Evolutionary conservation across 1,140 invertebrate genomes (phyloP).

Genomic region (Meloidogyne hapla): DNA sequence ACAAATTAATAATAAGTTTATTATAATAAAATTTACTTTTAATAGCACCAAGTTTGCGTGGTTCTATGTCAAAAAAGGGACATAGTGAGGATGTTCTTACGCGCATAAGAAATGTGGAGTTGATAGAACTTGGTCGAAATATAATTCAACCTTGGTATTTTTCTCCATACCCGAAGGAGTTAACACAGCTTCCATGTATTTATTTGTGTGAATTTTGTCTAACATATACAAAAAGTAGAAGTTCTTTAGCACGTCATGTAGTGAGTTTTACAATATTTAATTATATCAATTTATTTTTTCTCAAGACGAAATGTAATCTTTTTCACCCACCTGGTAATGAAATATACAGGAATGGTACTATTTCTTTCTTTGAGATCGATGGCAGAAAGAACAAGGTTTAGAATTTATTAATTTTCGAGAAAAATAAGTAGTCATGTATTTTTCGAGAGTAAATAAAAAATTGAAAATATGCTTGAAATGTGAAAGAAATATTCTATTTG

Average conservation of each 20-base stretch:
- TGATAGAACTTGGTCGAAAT: constrained; percentile 46
- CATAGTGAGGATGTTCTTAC: constrained; percentile 55
- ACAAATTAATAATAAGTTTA: neutral
- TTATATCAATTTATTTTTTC: neutral
- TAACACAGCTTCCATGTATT: constrained; percentile 83
- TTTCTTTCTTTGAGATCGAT: constrained; percentile 99
- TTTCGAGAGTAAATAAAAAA: too few relatives aligned
- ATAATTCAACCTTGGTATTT: constrained; percentile 62
- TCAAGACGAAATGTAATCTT: constrained; percentile 80
- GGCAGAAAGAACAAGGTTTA: constrained; percentile 90
- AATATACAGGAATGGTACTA: constrained; percentile 90
- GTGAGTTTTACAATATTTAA: constrained; percentile 65
- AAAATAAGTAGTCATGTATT: too few relatives aligned
- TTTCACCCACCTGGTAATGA: constrained; percentile 97
- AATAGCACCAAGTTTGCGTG: constrained; percentile 44
- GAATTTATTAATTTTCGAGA: constrained; percentile 73
- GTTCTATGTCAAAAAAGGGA: constrained; percentile 53
- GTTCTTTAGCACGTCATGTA: constrained; percentile 84
- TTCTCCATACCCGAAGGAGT: constrained; percentile 68
- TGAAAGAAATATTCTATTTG: too few relatives aligned
- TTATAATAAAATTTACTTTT: neutral
- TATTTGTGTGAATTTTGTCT: constrained; percentile 99
- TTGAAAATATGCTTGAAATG: constrained; percentile 69
- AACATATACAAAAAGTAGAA: constrained; percentile 86
- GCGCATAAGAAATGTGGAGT: constrained; percentile 50